Base-by-base conservation (phyloP, 2,797 vertebrate genomes). In the Premnoplex brunnescens region DNA sequence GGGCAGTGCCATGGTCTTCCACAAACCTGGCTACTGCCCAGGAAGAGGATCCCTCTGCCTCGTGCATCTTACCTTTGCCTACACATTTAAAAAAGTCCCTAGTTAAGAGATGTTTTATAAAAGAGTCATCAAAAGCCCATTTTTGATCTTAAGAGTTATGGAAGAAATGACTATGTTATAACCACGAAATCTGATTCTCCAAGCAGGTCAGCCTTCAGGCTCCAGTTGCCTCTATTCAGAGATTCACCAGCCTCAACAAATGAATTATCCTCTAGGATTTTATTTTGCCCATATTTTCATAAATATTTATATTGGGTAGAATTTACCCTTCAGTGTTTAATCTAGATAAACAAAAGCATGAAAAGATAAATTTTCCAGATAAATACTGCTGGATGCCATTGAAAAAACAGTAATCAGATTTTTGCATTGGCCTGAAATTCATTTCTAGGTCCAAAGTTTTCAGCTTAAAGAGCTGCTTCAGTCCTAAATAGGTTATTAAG, bases 201-300 rank as follows among this genome's bases (percentile, higher is more conserved):
- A 44, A 54, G 41, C 36, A 72, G 72, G 10, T 34, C 87, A 71
- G 52, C 60, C 51, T 14, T 0, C 26, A 71, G 44, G 48, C 9
- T 85, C 39, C 2, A 0, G 10, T 20, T 49, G 58, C 49, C 66
- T 46, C 54, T 75, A 5, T 6, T 13, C 16, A 49, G 68, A 72
- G 82, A 68, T 89, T 75, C 69, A 89, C 43, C 72, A 77, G 75
- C 77, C 77, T 95, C 83, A 69, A 41, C 43, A 63, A 67, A 85
- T 52, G 14, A 78, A 36, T 63, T 30, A 14, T 55, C 62, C 54
- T 68, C 67, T 28, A 24, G 71, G 55, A n/a, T 4, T 78, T 52
- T 9, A 51, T 64, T 78, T 79, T 71, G 22, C 82, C 74, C 30
- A 0, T 72, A 28, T 81, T 93, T 88, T 67, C 58, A 39, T 54